phyloP scores from a whole-genome alignment of 2,888 invertebrate species.

The Rhaphigaster nebulosa region DNA sequence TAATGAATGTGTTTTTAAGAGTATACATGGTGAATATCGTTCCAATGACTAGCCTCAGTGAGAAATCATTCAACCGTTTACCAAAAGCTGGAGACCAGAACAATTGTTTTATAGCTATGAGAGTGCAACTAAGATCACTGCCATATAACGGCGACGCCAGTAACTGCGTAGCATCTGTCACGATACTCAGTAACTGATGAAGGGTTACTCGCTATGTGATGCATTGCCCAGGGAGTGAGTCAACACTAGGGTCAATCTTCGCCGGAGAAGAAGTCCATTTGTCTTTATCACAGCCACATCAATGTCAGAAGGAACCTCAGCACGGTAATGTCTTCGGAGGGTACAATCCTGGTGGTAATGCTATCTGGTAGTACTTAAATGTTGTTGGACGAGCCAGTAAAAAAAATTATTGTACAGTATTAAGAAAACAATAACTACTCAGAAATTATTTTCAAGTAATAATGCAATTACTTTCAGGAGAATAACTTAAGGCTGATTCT shows the following conservation, averaged over 20 bases:
- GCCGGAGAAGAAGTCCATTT: background rate
- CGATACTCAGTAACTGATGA: background rate
- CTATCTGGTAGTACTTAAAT: background rate
- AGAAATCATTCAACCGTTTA: background rate
- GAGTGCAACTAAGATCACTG: background rate
- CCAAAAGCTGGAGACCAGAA: background rate
- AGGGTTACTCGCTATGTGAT: background rate
- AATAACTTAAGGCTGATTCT: no score
- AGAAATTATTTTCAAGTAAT: no score
- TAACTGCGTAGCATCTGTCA: background rate
- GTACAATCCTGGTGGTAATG: background rate
- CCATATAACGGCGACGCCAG: background rate
- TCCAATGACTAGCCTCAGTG: background rate
- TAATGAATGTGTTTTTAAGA: background rate
- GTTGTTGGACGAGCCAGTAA: background rate
- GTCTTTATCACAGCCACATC: conserved; percentile 18
- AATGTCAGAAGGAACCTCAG: background rate
- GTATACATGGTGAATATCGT: background rate
- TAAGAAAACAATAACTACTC: no score
- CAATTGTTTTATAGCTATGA: background rate
- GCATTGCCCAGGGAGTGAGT: background rate
- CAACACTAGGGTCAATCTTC: background rate
- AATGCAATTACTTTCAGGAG: no score
- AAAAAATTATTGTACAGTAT: no score
- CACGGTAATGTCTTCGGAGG: background rate